These are phyloP conservation scores for Oreochromis mossambicus DNA, from an alignment of 2,797 vertebrate genomes.

Conservation along the genomic window DNA sequence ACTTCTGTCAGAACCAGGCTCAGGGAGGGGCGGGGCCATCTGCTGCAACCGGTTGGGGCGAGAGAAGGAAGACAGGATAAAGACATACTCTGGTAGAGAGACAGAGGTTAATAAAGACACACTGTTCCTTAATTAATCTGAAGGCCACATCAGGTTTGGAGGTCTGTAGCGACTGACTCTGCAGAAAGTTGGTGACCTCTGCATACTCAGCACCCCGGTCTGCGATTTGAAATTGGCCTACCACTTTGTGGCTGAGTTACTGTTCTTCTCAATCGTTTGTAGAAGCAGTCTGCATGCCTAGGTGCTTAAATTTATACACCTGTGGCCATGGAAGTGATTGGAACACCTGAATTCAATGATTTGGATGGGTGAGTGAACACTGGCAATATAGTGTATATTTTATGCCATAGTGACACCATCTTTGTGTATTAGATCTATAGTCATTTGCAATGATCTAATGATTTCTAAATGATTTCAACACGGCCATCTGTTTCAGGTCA, in stretches of 20 bases:
- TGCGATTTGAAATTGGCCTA: background rate
- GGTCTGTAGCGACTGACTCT: background rate
- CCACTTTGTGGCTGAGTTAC: background rate
- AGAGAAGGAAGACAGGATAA: background rate
- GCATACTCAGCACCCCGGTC: background rate
- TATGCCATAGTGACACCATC: background rate
- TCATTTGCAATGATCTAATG: background rate
- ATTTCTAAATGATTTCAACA: background rate
- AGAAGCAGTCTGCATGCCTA: background rate
- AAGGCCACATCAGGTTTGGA: background rate
- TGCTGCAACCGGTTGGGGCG: fast-evolving
- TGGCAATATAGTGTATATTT: background rate
- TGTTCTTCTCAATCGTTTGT: background rate
- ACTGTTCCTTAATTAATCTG: background rate
- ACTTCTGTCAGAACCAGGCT: fast-evolving
- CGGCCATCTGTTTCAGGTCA: slow-evolving; percentile 77
- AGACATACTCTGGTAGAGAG: background rate
- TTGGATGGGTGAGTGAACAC: background rate
- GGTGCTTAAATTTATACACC: background rate
- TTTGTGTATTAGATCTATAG: background rate
- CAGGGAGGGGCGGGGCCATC: background rate
- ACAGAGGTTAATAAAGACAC: background rate
- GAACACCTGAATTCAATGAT: background rate
- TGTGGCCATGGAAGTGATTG: background rate
- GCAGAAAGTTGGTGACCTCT: background rate